A percentile compares a stretch with the other conserved stretches of the same genome.
phyloP scores from a whole-genome alignment of 2,113 vertebrate genomes.

The Rhipidura dahli region DNA sequence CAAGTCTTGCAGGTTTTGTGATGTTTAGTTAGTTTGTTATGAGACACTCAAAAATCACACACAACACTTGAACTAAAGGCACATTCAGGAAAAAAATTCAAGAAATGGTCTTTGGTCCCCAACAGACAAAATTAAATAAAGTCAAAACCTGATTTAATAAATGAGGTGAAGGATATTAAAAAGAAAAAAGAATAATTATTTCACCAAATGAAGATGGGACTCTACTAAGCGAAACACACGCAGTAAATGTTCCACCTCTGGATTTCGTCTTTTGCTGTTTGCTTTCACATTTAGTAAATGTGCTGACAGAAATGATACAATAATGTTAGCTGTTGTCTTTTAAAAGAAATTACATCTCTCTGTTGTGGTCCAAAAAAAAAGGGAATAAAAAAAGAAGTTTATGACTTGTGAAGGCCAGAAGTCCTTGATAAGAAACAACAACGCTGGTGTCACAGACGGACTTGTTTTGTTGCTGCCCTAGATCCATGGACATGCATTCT shows the following conservation, averaged over 20 bases:
- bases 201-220: not conserved
- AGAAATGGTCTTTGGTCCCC: rapidly evolving
- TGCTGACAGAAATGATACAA: not conserved
- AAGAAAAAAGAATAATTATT: not conserved
- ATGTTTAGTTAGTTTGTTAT: not conserved
- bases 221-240: not conserved
- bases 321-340: not conserved
- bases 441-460: not conserved
- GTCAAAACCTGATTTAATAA: not conserved
- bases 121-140: not conserved
- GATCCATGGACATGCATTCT: not conserved
- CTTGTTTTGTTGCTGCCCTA: not conserved
- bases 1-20: not conserved
- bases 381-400: not conserved
- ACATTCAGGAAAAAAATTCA: not conserved
- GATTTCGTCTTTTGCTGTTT: not conserved
- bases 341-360: not conserved
- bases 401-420: not conserved
- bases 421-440: not conserved
- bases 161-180: not conserved
- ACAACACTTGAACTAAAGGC: not conserved
- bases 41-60: not conserved
- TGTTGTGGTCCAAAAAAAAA: not conserved
- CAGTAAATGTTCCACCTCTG: not conserved
- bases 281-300: not conserved